These are phyloP conservation scores for Pseudochirops corinnae DNA, from an alignment of 2,797 vertebrate species.

Conservation along the genomic window DNA sequence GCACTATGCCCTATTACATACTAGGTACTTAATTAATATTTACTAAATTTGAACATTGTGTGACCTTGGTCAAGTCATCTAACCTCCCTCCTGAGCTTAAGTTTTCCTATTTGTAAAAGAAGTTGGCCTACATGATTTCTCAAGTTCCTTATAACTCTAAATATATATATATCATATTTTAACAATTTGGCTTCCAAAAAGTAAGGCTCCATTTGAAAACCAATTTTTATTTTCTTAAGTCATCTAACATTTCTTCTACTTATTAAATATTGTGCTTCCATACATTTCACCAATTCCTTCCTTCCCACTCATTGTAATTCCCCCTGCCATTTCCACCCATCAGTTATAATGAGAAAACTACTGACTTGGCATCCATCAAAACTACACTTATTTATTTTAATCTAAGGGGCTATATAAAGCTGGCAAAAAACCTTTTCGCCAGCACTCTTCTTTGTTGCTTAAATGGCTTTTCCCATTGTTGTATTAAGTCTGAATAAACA, in stretches of 20 bases:
- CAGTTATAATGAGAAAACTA: slow-evolving; percentile 3
- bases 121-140: background rate
- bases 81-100: background rate
- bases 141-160: background rate
- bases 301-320: background rate
- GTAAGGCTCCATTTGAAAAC: background rate
- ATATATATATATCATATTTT: background rate
- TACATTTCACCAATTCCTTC: background rate
- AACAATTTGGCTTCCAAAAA: background rate
- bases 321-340: background rate
- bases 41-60: background rate
- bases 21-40: background rate
- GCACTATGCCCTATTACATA: background rate
- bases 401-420: slow-evolving; percentile 20
- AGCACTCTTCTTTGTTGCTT: slow-evolving; percentile 27
- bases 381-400: slow-evolving; percentile 50
- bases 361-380: slow-evolving; percentile 34
- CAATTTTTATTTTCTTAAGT: background rate
- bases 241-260: slow-evolving; percentile 16
- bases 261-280: background rate
- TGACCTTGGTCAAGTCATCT: background rate
- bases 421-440: slow-evolving; percentile 8
- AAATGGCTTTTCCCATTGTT: slow-evolving; percentile 20
- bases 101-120: background rate
- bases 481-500: slow-evolving; percentile 13